Percentiles rank a stretch among this genome's conserved stretches.
Conservation (phyloP, 30 jellyfish, hydroid and myxozoan species). For the Pelagia noctiluca region DNA sequence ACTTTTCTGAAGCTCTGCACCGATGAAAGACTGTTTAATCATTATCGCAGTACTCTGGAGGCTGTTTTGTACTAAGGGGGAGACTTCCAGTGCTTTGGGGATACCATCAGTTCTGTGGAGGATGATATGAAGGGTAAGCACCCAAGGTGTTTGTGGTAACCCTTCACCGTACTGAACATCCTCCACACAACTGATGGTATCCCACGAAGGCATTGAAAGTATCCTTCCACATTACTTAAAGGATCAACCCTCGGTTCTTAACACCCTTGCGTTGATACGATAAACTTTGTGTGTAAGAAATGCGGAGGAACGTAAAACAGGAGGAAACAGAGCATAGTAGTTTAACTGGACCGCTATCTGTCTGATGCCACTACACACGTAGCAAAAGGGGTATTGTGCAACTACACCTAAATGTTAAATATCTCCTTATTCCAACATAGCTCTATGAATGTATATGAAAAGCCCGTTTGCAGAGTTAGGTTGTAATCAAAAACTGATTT, state of each 20-base stretch:
- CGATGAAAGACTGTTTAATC: background rate
- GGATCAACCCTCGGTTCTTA: no score
- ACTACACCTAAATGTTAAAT: background rate
- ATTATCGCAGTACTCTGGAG: background rate
- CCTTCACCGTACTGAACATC: no score
- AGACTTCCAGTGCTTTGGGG: background rate
- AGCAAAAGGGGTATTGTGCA: no score
- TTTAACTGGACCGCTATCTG: no score
- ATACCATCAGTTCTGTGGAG: background rate
- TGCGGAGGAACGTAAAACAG: no score
- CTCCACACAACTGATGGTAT: no score
- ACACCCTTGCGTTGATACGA: no score
- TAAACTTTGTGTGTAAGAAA: no score
- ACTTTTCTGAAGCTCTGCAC: background rate
- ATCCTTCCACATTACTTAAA: no score
- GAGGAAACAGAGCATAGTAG: no score
- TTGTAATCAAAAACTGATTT: background rate
- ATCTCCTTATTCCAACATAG: background rate
- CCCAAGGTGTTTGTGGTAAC: background rate
- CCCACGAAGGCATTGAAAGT: no score
- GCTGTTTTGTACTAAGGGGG: background rate
- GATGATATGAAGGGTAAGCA: background rate
- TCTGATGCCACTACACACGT: no score
- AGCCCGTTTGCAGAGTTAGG: background rate
- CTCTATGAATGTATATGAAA: background rate